phyloP scores from a whole-genome alignment of 2,113 vertebrate genomes.

The Psophia crepitans region DNA sequence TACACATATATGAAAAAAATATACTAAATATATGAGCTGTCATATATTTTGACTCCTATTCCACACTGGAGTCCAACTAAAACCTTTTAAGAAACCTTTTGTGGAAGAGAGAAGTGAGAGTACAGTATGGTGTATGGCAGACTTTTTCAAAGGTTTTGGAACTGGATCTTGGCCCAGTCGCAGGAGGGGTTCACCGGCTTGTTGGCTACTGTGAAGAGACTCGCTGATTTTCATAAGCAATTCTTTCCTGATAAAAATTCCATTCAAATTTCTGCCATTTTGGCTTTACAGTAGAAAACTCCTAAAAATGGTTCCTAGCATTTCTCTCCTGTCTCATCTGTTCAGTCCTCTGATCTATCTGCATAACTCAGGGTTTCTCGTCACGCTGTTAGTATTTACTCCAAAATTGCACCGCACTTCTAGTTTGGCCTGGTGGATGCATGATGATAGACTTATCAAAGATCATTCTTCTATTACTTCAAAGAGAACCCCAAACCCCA shows the following conservation, averaged over 20 bases:
- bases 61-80: not conserved
- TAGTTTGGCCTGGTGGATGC: not conserved
- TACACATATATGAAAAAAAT: not conserved
- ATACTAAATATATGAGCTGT: not conserved
- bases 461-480: not conserved
- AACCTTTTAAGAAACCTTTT: not conserved
- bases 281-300: not conserved
- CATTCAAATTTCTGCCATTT: not conserved
- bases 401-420: not conserved
- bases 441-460: not conserved
- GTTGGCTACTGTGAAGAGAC: not conserved
- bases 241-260: not conserved
- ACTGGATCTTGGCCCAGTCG: rapidly evolving
- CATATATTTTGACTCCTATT: not conserved
- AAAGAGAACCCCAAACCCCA: not conserved
- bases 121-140: not conserved
- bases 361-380: not conserved
- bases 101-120: not conserved
- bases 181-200: not conserved
- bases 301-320: not conserved
- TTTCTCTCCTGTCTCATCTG: not conserved
- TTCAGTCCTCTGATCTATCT: not conserved
- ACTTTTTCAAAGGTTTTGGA: not conserved
- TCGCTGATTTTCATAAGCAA: not conserved
- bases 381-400: not conserved